phyloP scores from a whole-genome alignment of 2,113 vertebrate species.

The Tylochromis polylepis region DNA sequence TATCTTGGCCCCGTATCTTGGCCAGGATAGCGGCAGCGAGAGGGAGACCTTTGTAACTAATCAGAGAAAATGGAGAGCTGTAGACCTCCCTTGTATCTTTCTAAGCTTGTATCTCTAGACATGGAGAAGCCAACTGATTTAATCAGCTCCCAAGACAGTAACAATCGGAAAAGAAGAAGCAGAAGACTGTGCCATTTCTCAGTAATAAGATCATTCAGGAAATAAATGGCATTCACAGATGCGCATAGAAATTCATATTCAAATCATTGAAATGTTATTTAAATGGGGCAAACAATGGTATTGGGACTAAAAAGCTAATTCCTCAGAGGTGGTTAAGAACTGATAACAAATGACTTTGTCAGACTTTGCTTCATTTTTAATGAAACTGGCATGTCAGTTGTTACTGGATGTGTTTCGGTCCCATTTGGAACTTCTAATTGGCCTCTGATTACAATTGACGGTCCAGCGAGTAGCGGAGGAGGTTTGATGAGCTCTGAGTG shows the following conservation, averaged over 20 bases:
- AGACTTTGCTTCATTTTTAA: conserved; percentile 36
- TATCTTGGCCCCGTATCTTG: conserved; percentile 49
- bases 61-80: conserved; percentile 53
- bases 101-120: conserved; percentile 28
- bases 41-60: conserved; percentile 66
- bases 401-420: conserved; percentile 1
- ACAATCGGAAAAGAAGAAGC: conserved; percentile 1
- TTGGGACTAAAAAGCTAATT: not conserved
- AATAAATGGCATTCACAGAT: conserved; percentile 24
- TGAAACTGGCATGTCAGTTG: not conserved
- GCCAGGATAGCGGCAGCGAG: conserved; percentile 26
- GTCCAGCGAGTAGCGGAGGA: not conserved
- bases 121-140: conserved; percentile 40
- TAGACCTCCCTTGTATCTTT: conserved; percentile 39
- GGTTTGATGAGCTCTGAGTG: conserved; percentile 32
- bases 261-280: not conserved
- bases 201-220: conserved; percentile 24
- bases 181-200: conserved; percentile 38
- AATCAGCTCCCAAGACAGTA: conserved; percentile 56
- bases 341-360: not conserved
- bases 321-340: conserved; percentile 28
- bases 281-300: conserved; percentile 38
- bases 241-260: not conserved
- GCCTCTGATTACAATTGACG: conserved; percentile 49
- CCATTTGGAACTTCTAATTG: conserved; percentile 43